Percentiles rank a stretch among this genome's conserved stretches.
Evolutionary conservation across 2,113 vertebrate genomes (phyloP).

Genomic region (Silurus asotus): DNA sequence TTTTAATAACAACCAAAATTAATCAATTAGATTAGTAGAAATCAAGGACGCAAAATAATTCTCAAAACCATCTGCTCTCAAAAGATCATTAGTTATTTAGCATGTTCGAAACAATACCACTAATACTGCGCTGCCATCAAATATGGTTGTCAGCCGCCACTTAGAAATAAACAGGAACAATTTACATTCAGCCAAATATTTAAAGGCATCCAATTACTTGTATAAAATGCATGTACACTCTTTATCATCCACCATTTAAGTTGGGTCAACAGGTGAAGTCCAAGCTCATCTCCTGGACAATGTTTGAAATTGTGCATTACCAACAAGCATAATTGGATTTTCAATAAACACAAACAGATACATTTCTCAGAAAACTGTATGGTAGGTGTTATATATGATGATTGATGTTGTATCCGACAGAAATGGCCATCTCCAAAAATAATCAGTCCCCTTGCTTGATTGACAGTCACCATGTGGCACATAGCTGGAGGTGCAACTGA

Average conservation of each 20-base stretch:
- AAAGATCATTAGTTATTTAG: not conserved
- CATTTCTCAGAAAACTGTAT: not conserved
- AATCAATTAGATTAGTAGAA: not conserved
- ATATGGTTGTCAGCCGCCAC: not conserved
- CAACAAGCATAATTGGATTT: not conserved
- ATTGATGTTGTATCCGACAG: slow-evolving; percentile 69
- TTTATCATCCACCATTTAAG: not conserved
- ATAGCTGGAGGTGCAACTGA: slow-evolving; percentile 84
- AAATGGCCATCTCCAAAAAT: slow-evolving; percentile 87
- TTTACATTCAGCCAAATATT: not conserved
- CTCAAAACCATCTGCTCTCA: not conserved
- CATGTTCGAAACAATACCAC: not conserved
- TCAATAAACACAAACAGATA: not conserved
- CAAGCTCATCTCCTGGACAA: not conserved
- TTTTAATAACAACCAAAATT: not conserved
- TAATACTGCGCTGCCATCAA: not conserved
- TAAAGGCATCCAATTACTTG: not conserved
- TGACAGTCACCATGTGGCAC: slow-evolving; percentile 97
- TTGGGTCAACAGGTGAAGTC: slow-evolving; percentile 16
- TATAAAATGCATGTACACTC: not conserved
- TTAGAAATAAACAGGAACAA: not conserved
- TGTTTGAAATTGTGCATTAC: not conserved
- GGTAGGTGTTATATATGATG: slow-evolving; percentile 55
- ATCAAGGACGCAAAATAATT: not conserved
- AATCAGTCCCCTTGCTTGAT: slow-evolving; percentile 76